phyloP scores from a whole-genome alignment of 1,140 invertebrate genomes.

The Caenorhabditis briggsae region DNA sequence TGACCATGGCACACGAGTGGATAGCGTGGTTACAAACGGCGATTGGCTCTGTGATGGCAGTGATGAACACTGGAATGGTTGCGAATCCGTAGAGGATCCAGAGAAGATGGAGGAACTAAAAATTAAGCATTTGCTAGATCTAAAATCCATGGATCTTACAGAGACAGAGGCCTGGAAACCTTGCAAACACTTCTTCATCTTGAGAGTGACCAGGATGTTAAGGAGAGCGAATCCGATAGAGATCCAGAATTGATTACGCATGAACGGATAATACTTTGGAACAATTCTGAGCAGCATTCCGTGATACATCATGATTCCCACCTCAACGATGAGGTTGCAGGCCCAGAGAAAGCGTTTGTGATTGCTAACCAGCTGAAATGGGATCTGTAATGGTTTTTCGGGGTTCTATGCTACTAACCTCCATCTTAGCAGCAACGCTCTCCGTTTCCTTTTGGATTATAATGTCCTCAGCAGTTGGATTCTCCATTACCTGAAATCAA shows the following conservation, averaged over 20 bases:
- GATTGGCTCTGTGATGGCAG: neutral
- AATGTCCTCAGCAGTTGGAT: too few species aligned
- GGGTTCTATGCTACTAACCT: too few species aligned
- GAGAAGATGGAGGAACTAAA: neutral
- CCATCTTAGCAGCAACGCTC: too few species aligned
- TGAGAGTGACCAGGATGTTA: neutral
- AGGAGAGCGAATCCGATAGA: neutral
- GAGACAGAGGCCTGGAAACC: neutral
- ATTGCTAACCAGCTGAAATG: neutral
- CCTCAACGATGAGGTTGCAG: neutral
- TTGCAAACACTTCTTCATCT: neutral
- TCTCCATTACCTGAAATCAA: too few species aligned
- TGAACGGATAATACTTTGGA: conserved; percentile 12
- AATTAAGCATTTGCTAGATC: neutral
- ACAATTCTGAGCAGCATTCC: neutral
- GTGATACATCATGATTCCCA: neutral
- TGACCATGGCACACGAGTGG: neutral
- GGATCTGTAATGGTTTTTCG: too few species aligned
- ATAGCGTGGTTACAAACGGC: neutral
- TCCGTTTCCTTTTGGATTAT: too few species aligned
- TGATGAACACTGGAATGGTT: conserved; percentile 19
- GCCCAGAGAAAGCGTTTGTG: neutral
- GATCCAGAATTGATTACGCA: neutral
- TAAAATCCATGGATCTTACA: neutral
- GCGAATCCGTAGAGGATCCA: conserved; percentile 23